phyloP scores from a whole-genome alignment of 2,113 vertebrate species.

The Corythoichthys haematopterus region DNA sequence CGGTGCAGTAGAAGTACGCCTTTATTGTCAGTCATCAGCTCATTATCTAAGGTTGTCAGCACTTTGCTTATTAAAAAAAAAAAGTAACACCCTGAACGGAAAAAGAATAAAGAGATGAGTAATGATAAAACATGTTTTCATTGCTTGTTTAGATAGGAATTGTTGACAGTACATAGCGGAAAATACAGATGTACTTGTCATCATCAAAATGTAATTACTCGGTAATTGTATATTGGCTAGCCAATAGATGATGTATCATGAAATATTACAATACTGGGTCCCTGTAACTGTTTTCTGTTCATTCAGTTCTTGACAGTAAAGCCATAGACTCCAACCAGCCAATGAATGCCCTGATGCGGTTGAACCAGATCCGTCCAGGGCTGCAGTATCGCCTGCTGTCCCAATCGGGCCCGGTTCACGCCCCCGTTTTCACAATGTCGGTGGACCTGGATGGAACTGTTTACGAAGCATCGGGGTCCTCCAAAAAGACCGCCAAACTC shows the following conservation, averaged over 20 bases:
- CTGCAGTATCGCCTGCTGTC: slow-evolving; percentile 98
- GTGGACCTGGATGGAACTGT: slow-evolving; percentile 93
- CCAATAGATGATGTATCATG: neutral
- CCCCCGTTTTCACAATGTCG: slow-evolving; percentile 98
- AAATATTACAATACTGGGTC: neutral
- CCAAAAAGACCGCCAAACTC: slow-evolving; percentile 98
- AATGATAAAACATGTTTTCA: no score
- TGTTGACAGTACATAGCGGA: no score
- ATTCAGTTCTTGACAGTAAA: slow-evolving; percentile 93
- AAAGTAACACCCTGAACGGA: no score
- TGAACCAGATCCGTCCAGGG: slow-evolving; percentile 97
- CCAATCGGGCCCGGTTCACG: slow-evolving; percentile 97
- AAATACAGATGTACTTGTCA: no score
- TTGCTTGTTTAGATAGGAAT: no score
- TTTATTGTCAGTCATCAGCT: no score
- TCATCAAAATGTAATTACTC: neutral
- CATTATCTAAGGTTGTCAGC: no score
- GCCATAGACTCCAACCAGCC: slow-evolving; percentile 93
- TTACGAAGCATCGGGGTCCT: slow-evolving; percentile 95
- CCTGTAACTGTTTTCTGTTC: neutral
- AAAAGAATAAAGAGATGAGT: no score
- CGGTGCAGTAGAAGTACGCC: no score
- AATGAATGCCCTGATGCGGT: slow-evolving; percentile 97
- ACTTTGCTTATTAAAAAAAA: no score
- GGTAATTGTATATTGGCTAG: no score